Conservation (phyloP, 2,113 vertebrate species). For the Anseranas semipalmata region DNA sequence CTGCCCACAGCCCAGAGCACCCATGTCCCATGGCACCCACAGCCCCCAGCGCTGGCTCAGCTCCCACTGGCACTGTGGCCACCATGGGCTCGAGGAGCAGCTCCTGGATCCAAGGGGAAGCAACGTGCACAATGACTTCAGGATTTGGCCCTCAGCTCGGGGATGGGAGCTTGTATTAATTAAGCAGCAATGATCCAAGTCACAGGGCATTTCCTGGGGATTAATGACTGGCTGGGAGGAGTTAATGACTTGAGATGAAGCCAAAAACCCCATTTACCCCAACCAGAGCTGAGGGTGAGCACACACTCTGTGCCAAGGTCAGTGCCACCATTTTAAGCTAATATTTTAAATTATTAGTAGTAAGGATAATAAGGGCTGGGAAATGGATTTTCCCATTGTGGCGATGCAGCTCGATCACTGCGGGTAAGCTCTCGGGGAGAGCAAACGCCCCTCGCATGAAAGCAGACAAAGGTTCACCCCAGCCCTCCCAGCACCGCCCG, state of each 20-base stretch:
- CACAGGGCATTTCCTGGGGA: constrained; percentile 41
- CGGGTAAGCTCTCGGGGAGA: not conserved
- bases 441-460: not conserved
- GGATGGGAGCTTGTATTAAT: constrained; percentile 15
- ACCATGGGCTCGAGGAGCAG: not conserved
- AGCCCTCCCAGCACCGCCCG: not conserved
- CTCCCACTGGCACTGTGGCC: not conserved
- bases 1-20: not conserved
- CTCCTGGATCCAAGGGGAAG: not conserved
- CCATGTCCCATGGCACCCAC: not conserved
- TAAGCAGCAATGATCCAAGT: not conserved
- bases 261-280: constrained; percentile 65
- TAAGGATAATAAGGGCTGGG: not conserved
- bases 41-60: not conserved
- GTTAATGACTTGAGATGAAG: constrained; percentile 29
- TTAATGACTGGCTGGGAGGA: constrained; percentile 47
- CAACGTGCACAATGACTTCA: not conserved
- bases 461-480: not conserved
- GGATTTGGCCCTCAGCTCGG: not conserved
- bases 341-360: not conserved
- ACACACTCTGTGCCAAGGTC: not conserved
- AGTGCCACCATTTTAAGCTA: not conserved
- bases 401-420: not conserved
- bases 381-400: not conserved
- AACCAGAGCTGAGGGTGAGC: not conserved